A percentile compares a stretch with the other conserved stretches of the same genome.
Conservation (phyloP, 2,797 vertebrate genomes). For the Anguilla obscura region DNA sequence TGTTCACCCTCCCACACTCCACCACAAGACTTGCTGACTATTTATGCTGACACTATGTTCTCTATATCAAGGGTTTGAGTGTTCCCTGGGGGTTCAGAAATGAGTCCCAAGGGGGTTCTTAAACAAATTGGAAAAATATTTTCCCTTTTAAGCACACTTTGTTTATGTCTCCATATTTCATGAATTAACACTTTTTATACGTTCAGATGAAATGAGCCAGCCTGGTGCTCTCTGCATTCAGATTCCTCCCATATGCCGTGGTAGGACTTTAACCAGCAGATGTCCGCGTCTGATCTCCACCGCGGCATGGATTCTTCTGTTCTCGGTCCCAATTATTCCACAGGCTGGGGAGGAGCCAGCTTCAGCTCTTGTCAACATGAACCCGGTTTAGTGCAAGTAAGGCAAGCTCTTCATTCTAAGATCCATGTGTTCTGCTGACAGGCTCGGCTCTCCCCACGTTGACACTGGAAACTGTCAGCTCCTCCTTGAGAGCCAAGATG, state of each 20-base stretch:
- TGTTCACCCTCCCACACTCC: neutral
- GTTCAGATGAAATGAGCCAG: slow-evolving; percentile 17
- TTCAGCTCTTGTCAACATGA: slow-evolving; percentile 30
- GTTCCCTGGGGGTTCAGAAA: neutral
- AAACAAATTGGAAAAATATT: slow-evolving; percentile 19
- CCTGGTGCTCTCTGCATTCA: slow-evolving; percentile 29
- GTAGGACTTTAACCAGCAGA: slow-evolving; percentile 33
- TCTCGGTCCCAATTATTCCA: slow-evolving; percentile 24
- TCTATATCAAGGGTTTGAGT: neutral
- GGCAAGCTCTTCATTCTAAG: slow-evolving; percentile 13
- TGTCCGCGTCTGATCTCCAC: neutral
- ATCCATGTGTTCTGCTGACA: slow-evolving; percentile 19
- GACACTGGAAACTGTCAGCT: slow-evolving; percentile 2
- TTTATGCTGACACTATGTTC: neutral
- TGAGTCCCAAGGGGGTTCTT: too few species aligned
- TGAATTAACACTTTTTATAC: neutral
- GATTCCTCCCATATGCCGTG: slow-evolving; percentile 38
- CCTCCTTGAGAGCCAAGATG: slow-evolving; percentile 5
- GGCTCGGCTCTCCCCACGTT: slow-evolving; percentile 9
- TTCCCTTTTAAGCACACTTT: neutral
- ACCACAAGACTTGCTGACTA: neutral
- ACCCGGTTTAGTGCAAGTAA: neutral
- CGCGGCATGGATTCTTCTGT: neutral
- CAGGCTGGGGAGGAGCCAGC: slow-evolving; percentile 28
- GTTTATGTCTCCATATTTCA: neutral